These are phyloP conservation scores for Mormyrus lacerda DNA, from an alignment of 2,113 vertebrate species.

Conservation along the genomic window DNA sequence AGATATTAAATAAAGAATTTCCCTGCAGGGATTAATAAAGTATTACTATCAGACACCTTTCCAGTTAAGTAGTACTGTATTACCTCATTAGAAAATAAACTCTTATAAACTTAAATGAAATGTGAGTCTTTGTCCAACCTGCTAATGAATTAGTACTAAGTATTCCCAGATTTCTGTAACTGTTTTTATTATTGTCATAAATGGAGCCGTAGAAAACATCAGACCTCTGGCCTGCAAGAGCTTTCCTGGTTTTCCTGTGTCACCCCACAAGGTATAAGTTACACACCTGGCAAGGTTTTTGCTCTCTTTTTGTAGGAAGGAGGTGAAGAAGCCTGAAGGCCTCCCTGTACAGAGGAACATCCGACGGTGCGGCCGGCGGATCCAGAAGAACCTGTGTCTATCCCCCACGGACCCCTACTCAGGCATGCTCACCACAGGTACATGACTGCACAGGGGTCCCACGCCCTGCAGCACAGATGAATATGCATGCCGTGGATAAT, in stretches of 20 bases:
- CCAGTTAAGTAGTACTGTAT: background rate
- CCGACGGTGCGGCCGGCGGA: conserved; percentile 68
- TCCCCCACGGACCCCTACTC: conserved; percentile 70
- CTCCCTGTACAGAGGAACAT: conserved; percentile 50
- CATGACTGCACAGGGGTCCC: background rate
- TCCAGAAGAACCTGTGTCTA: conserved; percentile 65
- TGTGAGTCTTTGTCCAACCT: background rate
- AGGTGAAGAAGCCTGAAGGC: conserved; percentile 44
- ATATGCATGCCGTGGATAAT: background rate
- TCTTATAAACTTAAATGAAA: background rate
- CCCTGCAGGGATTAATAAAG: background rate
- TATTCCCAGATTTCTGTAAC: background rate
- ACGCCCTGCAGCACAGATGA: background rate
- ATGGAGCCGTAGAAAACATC: background rate
- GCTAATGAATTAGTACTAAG: background rate
- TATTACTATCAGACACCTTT: background rate
- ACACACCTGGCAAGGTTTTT: background rate
- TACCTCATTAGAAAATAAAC: background rate
- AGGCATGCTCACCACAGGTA: conserved; percentile 70
- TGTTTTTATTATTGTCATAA: background rate
- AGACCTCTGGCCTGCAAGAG: background rate
- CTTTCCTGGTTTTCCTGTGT: background rate
- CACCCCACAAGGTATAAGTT: conserved; percentile 1
- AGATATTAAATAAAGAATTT: background rate
- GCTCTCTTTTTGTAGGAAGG: conserved; percentile 48